Percentiles rank a stretch among this genome's conserved stretches.
Conservation (phyloP, 2,113 vertebrate species). For the Parus major region DNA sequence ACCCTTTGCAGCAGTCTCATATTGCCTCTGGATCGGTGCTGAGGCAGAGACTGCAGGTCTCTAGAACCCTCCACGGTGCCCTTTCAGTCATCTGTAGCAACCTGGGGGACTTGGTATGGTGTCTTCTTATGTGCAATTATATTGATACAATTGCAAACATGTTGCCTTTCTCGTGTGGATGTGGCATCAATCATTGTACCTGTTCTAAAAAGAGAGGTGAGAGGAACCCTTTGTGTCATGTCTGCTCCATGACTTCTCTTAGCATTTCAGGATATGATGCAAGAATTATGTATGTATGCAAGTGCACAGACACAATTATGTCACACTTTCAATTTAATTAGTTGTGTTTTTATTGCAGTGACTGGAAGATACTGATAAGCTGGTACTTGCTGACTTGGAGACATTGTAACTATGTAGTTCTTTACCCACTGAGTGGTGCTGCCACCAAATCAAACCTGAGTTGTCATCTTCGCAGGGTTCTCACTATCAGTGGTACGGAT, state of each 20-base stretch:
- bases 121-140: background rate
- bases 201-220: background rate
- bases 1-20: fast-evolving
- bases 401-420: background rate
- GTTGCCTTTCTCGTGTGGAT: background rate
- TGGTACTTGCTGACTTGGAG: background rate
- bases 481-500: background rate
- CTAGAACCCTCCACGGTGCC: background rate
- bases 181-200: background rate
- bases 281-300: background rate
- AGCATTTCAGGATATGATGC: background rate
- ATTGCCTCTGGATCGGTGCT: background rate
- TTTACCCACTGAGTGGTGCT: background rate
- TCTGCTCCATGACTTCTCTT: background rate
- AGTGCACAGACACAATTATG: background rate
- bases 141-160: background rate
- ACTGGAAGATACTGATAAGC: background rate
- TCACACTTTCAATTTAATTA: background rate
- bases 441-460: background rate
- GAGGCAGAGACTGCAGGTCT: background rate
- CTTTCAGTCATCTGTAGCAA: background rate
- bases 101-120: background rate
- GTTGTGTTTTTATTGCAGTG: background rate
- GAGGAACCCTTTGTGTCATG: background rate
- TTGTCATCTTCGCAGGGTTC: background rate